These are phyloP conservation scores for Disparrhopalites patrizii DNA, from an alignment of 2,888 invertebrate genomes.

Conservation along the genomic window DNA sequence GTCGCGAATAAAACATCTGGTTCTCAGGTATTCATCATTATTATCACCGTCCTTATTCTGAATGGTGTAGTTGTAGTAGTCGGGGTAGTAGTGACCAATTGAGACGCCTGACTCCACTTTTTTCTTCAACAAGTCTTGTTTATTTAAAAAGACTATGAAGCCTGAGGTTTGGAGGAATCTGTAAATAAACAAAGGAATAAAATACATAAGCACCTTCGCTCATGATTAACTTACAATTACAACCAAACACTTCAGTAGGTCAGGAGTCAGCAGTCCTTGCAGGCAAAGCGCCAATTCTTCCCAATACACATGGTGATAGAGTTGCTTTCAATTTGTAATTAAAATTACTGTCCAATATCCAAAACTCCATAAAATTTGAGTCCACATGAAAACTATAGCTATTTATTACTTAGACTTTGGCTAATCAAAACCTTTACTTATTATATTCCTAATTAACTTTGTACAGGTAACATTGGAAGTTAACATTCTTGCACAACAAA, in stretches of 20 bases:
- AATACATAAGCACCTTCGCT: not conserved
- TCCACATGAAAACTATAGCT: too few relatives aligned
- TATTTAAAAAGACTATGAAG: slow-evolving; percentile 75
- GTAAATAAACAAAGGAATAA: slow-evolving; percentile 48
- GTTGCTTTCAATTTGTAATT: too few relatives aligned
- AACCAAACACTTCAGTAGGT: not conserved
- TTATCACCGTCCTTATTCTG: slow-evolving; percentile 51
- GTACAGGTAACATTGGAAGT: too few relatives aligned
- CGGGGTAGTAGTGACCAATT: slow-evolving; percentile 62
- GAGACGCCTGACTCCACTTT: slow-evolving; percentile 66
- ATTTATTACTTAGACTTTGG: too few relatives aligned
- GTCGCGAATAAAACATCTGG: slow-evolving; percentile 64
- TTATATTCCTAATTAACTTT: too few relatives aligned
- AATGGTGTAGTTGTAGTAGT: slow-evolving; percentile 58
- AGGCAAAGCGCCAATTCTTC: too few relatives aligned
- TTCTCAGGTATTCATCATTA: slow-evolving; percentile 63
- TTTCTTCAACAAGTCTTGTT: slow-evolving; percentile 69
- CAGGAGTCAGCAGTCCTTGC: too few relatives aligned
- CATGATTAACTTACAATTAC: not conserved
- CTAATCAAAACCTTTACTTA: too few relatives aligned
- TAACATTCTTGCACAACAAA: too few relatives aligned
- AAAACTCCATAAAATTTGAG: too few relatives aligned
- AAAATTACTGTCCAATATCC: too few relatives aligned
- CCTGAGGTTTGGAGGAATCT: slow-evolving; percentile 71
- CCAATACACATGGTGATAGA: too few relatives aligned